Base-by-base conservation (phyloP, 2,797 vertebrate genomes). In the Molothrus aeneus region DNA sequence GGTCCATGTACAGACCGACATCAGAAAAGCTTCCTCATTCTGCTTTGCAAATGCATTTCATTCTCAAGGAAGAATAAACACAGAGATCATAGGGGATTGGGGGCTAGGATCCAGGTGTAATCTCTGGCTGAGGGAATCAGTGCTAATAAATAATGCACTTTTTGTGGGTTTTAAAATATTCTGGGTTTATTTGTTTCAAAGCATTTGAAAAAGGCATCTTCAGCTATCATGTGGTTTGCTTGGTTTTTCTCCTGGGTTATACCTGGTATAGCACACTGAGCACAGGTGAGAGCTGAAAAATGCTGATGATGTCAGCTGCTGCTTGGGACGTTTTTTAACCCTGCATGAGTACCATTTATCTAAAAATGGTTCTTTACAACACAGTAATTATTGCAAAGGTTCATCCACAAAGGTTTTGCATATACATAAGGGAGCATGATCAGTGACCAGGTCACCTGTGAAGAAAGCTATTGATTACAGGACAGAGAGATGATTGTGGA, bases 211-310 rank as follows among this genome's bases (percentile, higher is more conserved):
- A 94, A 85, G 25, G 71, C 43, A 38, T 60, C 40, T 68, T 85
- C 77, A 82, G 56, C 60, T 80, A 50, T 47, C 10, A 2, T 28
- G 31, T 73, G 56, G n/a, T 48, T 87, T 88, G 19, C 43, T 85
- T 81, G 34, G 1, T 53, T 92, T 88, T 90, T 87, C 74, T 92
- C 68, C 79, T 82, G 74, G 36, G 29, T 77, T 73, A 45, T 69
- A 77, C 26, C 84, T 93, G 80, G 43, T 84, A 32, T 17, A 88
- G 32, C 54, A 57, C 36, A 65, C 9, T 50, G 92, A 79, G 73
- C 80, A 84, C 63, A 85, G n/a, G 48, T 65, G n/a, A 69, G 38
- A 81, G 31, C 31, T 89, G 84, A 92, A 92, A 94, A 94, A 75
- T 66, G 71, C 54, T 59, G 69, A 63, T 81, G n/a, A 29, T 92